Percentiles rank a stretch among this genome's conserved stretches.
These are phyloP conservation scores for Atta colombica DNA, from an alignment of 1,140 invertebrate genomes.

Conservation along the genomic window DNA sequence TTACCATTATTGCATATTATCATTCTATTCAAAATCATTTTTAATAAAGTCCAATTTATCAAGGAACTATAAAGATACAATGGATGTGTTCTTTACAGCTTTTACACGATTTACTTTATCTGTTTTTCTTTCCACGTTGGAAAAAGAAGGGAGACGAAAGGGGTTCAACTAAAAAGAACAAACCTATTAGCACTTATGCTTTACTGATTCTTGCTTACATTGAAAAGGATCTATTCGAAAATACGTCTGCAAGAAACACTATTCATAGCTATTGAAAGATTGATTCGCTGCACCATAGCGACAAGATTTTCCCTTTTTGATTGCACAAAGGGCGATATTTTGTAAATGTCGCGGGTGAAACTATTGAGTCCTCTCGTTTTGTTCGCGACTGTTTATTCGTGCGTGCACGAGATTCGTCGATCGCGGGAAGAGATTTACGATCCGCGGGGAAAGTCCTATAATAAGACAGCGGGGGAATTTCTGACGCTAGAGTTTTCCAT, in stretches of 20 bases:
- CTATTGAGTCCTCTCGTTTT: slow-evolving; percentile 28
- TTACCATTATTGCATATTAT: too few relatives aligned
- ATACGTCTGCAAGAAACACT: background rate
- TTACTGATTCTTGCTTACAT: background rate
- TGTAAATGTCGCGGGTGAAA: slow-evolving; percentile 37
- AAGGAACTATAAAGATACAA: too few relatives aligned
- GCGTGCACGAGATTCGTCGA: slow-evolving; percentile 34
- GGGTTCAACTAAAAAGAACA: too few relatives aligned
- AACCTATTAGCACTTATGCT: too few relatives aligned
- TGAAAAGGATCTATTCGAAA: background rate
- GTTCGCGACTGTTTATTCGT: slow-evolving; percentile 40
- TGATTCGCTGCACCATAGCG: too few relatives aligned
- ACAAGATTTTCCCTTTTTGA: background rate
- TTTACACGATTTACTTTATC: too few relatives aligned
- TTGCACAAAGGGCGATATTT: slow-evolving; percentile 32
- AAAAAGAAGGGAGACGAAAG: too few relatives aligned
- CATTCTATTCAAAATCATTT: too few relatives aligned
- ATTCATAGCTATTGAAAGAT: background rate
- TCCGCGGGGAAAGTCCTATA: slow-evolving; percentile 38
- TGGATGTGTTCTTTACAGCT: too few relatives aligned
- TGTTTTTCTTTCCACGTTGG: too few relatives aligned
- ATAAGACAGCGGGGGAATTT: slow-evolving; percentile 53
- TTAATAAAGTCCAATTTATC: too few relatives aligned
- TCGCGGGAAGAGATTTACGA: slow-evolving; percentile 42
- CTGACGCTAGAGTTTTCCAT: slow-evolving; percentile 57